These are phyloP conservation scores for Myocastor coypus DNA, from an alignment of 2,113 vertebrate genomes.

Conservation along the genomic window DNA sequence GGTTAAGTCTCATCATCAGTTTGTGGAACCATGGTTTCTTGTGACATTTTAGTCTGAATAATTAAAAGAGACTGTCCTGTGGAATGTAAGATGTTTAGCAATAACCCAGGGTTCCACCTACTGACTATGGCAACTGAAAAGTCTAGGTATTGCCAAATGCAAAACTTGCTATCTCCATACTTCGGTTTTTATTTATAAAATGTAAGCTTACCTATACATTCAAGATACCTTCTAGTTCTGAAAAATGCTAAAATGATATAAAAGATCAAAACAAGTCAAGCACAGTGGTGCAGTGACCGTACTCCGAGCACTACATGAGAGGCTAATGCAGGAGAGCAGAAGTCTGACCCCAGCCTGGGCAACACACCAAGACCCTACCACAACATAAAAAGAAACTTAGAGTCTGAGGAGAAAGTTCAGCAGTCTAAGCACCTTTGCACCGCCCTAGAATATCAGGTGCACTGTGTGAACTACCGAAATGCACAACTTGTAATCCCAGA, in stretches of 20 bases:
- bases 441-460: too few species aligned
- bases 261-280: slow-evolving; percentile 2
- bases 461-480: too few species aligned
- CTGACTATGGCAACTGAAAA: not conserved
- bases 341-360: not conserved
- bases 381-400: not conserved
- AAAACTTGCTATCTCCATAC: not conserved
- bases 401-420: too few species aligned
- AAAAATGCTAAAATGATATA: slow-evolving; percentile 42
- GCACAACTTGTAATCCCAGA: too few species aligned
- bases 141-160: not conserved
- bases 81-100: not conserved
- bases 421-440: too few species aligned
- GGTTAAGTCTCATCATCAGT: not conserved
- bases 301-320: not conserved
- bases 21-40: not conserved
- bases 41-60: not conserved
- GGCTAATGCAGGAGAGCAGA: not conserved
- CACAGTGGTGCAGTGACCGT: not conserved
- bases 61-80: not conserved
- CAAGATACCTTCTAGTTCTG: not conserved
- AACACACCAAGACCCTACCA: not conserved
- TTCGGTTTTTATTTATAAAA: slow-evolving; percentile 4
- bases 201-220: not conserved
- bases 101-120: not conserved